Base-by-base conservation (phyloP, 2,888 invertebrate species). In the Chrysolina oricalcia region DNA sequence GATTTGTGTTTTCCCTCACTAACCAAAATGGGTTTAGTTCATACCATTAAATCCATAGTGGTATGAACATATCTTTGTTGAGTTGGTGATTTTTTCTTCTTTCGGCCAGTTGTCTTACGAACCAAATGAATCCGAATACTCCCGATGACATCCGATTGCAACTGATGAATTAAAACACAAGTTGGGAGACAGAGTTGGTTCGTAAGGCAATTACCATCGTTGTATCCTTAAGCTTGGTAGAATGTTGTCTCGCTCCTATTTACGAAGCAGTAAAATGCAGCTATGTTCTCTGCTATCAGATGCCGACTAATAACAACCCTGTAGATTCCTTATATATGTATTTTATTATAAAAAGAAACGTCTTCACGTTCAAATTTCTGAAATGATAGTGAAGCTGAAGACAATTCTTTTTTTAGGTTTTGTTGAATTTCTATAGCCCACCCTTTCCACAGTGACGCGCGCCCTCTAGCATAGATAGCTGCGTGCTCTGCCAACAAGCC, bases 241-340 rank as follows among this genome's bases (percentile, higher is more conserved):
- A 76, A 70, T 79, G 74, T 79, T 70, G 70, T 71, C 73, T 75
- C 84, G 85, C 83, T 82, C 85, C 84, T 76, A 85, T 86, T 87
- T 87, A 86, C 86, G 85, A 87, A 87, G 87, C 87, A 87, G 87
- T 87, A 86, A 87, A 83, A 81, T 86, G 84, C 85, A 82, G 83
- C 85, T 83, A 82, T 84, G 74, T 83, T 79, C 67, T 80, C 48
- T 69, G 74, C 76, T 75, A 72, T 71, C 68, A 73, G 73, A 75
- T 75, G 74, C 76, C 73, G 46, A 65, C 23, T 11, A 68, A 35
- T n/a, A 27, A 27, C 23, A 13, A 13, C 8, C 27, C 35, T 15
- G 27, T 74, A 76, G 64, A 62, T 43, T 59, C 27, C n/a, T 46
- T 27, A 35, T 17, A 27, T 15, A 50, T 50, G 50, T 50, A 17